A percentile compares a stretch with the other conserved stretches of the same genome.
phyloP scores from a whole-genome alignment of 2,797 vertebrate genomes.

The Myripristis murdjan region DNA sequence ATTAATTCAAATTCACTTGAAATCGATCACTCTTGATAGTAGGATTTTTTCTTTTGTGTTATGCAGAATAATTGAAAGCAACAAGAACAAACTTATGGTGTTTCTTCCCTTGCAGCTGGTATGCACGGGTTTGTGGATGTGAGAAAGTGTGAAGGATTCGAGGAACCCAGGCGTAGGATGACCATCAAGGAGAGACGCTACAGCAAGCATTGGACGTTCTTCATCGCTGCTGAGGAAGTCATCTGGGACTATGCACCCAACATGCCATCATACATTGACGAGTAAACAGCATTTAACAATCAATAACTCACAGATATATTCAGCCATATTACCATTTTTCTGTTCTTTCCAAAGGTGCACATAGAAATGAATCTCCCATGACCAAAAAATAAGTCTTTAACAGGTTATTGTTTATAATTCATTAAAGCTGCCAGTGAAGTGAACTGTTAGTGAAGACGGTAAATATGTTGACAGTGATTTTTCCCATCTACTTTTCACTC shows the following conservation, averaged over 20 bases:
- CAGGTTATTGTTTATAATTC: not conserved
- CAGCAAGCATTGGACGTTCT: conserved; percentile 91
- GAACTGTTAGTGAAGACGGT: no score
- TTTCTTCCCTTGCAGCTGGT: conserved; percentile 81
- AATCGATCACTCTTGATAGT: no score
- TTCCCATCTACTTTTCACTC: no score
- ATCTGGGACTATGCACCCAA: conserved; percentile 92
- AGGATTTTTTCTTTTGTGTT: no score
- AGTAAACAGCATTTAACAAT: conserved; percentile 80
- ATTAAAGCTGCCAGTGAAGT: no score
- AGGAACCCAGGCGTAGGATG: conserved; percentile 71
- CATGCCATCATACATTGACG: conserved; percentile 84
- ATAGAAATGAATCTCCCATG: not conserved
- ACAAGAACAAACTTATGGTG: not conserved
- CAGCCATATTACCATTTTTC: not conserved
- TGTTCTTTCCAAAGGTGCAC: not conserved
- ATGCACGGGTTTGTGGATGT: conserved; percentile 90
- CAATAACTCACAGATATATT: not conserved
- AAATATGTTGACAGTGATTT: no score
- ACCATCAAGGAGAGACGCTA: conserved; percentile 80
- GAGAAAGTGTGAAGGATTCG: conserved; percentile 82
- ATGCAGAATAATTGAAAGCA: no score
- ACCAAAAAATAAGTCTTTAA: conserved; percentile 5
- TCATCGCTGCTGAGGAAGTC: conserved; percentile 94
- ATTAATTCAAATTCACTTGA: no score